Base-by-base conservation (phyloP, 2,888 invertebrate species). In the Dasysyrphus tricinctus region DNA sequence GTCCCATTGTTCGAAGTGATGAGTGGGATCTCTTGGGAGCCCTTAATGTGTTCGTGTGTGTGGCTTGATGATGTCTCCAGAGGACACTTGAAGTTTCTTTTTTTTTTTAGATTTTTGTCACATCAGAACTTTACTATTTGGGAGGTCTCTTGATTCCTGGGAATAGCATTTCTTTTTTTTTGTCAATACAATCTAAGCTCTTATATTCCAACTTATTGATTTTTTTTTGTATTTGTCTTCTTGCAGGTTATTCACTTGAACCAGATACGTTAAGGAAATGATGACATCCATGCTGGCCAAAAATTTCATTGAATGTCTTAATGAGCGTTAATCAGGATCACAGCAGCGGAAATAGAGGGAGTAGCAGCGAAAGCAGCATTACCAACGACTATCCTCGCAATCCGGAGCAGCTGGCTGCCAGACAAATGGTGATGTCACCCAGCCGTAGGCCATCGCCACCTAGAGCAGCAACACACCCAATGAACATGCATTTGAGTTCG, bases 361-460 rank as follows among this genome's bases (percentile, higher is more conserved):
- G 82, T 67, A 88, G 88, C 83, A 85, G 88, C 70, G 51, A 74
- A 29, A 80, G 81, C 83, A 88, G 88, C 89, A 88, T 88, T 88
- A 90, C 88, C 89, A 89, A 88, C 84, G 80, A 81, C 72, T 76
- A 78, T 78, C 51, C 78, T 65, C 75, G 72, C 72, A 88, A 72
- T 74, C 73, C 70, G 78, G 87, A 82, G 56, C 85, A 85, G 70
- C 78, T 76, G 85, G 75, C 78, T 65, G 65, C 61, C 39, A 86
- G 79, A 81, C 89, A 89, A 88, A 92, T 92, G 94, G 95, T 94
- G 93, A 95, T 95, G 95, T 95, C 95, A 93, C 95, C 95, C 88
- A 95, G 94, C 91, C 94, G 95, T 91, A 93, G 95, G 92, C 94
- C 94, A 90, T 95, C 95, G 91, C 95, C 95, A 89, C 94, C 94